Percentiles rank a stretch among this genome's conserved stretches.
These are phyloP conservation scores for Tachysurus vachellii DNA, from an alignment of 2,113 vertebrate genomes.

Conservation along the genomic window DNA sequence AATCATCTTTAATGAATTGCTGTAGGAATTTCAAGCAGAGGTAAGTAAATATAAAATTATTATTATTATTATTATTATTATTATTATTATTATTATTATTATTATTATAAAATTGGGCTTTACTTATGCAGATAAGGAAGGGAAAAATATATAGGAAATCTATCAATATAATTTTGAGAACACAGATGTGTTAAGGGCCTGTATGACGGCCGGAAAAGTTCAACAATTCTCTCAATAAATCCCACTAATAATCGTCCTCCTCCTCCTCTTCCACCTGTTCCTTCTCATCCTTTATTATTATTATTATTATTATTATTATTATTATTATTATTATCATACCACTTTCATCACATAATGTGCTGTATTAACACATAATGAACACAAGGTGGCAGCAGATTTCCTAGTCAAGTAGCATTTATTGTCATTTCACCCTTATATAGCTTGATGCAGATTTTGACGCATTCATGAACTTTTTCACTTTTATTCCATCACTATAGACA, in stretches of 20 bases:
- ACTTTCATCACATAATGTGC: not conserved
- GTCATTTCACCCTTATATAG: too few relatives aligned
- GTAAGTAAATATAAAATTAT: not conserved
- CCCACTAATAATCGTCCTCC: too few relatives aligned
- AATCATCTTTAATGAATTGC: not conserved
- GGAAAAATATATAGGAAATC: too few relatives aligned
- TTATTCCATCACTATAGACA: not conserved
- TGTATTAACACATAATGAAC: slow-evolving; percentile 40
- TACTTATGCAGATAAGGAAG: too few relatives aligned
- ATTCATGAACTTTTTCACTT: not conserved
- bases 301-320: not conserved
- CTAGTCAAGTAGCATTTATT: not conserved
- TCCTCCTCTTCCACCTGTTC: too few relatives aligned
- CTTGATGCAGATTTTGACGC: not conserved
- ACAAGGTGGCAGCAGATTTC: slow-evolving; percentile 58
- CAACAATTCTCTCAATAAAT: too few relatives aligned
- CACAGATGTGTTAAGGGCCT: too few relatives aligned
- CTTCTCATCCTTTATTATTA: not conserved
- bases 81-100: not conserved
- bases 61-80: slow-evolving; percentile 1
- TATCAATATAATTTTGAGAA: too few relatives aligned
- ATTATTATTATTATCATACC: not conserved
- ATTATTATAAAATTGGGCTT: not conserved
- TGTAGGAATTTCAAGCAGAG: not conserved
- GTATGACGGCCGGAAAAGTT: too few relatives aligned